Evolutionary conservation across 2,113 vertebrate genomes (phyloP).

Genomic region (Crotalus viridis): DNA sequence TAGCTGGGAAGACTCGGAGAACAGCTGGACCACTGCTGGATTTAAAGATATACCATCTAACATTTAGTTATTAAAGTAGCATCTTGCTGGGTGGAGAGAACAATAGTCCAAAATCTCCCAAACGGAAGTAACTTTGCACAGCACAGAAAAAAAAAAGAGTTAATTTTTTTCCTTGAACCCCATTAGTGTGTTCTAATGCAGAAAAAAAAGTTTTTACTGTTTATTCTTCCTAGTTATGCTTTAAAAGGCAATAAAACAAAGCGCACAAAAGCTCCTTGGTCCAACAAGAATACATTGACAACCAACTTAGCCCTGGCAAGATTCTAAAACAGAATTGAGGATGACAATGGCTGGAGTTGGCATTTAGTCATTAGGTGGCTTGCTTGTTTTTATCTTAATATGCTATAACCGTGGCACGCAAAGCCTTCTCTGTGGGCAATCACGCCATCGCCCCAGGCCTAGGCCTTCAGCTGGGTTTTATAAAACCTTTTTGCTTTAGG

Average conservation of each 20-base stretch:
- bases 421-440: too few relatives aligned
- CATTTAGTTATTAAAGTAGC: background rate
- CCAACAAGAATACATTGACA: background rate
- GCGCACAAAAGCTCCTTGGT: background rate
- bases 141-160: background rate
- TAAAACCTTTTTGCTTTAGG: too few relatives aligned
- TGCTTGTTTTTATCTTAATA: background rate
- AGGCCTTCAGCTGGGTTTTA: too few relatives aligned
- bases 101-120: background rate
- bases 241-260: background rate
- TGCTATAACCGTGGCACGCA: background rate
- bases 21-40: background rate
- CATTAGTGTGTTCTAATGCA: background rate
- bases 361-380: background rate
- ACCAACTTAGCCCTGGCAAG: background rate
- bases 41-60: background rate
- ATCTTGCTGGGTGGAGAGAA: too few relatives aligned
- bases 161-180: background rate
- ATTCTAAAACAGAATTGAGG: background rate
- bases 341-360: background rate
- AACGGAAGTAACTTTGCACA: background rate
- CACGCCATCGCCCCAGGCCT: too few relatives aligned
- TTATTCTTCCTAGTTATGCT: background rate
- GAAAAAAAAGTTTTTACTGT: background rate
- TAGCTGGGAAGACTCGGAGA: background rate